Evolutionary conservation across 2,797 vertebrate species (phyloP), one percentile per base, ranked within the genome.

Genomic region (Toxotes lorentzi): DNA sequence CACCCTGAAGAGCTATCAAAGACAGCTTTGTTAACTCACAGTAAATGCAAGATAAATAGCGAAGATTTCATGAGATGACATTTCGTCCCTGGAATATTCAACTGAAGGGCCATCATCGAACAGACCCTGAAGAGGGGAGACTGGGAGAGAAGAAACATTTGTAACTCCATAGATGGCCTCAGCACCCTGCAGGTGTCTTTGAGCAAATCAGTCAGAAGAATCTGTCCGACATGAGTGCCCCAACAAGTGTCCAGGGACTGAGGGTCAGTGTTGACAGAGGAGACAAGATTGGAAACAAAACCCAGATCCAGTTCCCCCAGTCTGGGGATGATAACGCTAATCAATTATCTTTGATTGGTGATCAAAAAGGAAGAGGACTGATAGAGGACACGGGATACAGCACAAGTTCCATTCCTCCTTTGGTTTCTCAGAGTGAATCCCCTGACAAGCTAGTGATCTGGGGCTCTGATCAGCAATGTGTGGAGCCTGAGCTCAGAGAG

Each of bases 291-390:
- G 97, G 96, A 73, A 96, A 95, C 81, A 98, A 96, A 89, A 86
- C 78, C 21, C 86, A 87, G 89, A 91, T 91, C 41, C 92, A 84
- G 47, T 91, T 91, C 53, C 16, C 93, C n/a, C 75, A 76, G 24
- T 81, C 92, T 67, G 97, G 96, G 41, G 97, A 99, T 75, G 86
- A 93, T 43, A 99, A 99, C 75, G 98, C 97, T 88, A 99, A 99
- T 88, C 94, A 91, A 76, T 94, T 98, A 70, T 78, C 92, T 67
- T 81, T 92, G 0, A 59, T 65, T 19, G 40, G 66, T 30, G 93
- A 94, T 76, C 82, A 88, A 68, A 78, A 69, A 82, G 67, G 76
- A 34, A 68, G 77, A 61, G 63, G 75, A 32, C 34, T 88, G 35
- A 73, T 79, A 2, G 92, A 91, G 53, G 94, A 95, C 50, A 80